Evolutionary conservation across 2,797 vertebrate species (phyloP).

Genomic region (Chlorospingus flavigularis): DNA sequence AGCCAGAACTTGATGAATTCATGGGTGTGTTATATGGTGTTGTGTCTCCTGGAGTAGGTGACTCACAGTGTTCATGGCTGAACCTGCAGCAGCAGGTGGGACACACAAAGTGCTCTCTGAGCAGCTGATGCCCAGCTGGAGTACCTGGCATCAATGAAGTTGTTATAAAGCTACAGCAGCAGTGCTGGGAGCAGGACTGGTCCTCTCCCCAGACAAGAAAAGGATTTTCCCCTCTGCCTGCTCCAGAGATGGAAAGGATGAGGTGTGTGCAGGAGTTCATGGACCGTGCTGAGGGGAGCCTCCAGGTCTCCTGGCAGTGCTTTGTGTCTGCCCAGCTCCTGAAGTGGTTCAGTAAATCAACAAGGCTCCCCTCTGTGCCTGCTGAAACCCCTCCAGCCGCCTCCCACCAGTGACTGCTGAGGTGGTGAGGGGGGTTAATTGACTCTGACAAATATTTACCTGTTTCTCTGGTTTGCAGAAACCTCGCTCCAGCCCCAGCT

Average conservation of each 20-base stretch:
- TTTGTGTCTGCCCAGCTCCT: neutral
- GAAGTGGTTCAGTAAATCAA: neutral
- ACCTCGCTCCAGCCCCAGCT: neutral
- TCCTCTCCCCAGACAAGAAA: neutral
- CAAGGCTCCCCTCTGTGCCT: slow-evolving; percentile 2
- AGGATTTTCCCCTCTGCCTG: neutral
- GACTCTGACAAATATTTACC: slow-evolving; percentile 65
- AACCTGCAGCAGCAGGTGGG: neutral
- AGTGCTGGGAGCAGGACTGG: neutral
- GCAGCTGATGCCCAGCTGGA: neutral
- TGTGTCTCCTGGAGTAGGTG: neutral
- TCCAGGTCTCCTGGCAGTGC: neutral
- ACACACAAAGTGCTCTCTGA: neutral
- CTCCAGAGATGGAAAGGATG: neutral
- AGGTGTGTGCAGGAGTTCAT: neutral
- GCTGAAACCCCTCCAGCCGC: neutral
- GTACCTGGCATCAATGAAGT: neutral
- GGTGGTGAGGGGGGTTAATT: slow-evolving; percentile 30
- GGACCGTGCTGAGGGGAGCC: neutral
- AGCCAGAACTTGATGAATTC: neutral
- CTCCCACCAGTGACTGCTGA: neutral
- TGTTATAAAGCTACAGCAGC: neutral
- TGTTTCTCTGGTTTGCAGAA: slow-evolving; percentile 41
- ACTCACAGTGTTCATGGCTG: neutral
- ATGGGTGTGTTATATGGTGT: neutral